Conservation (phyloP, 2,797 vertebrate species). For the Discoglossus pictus region DNA sequence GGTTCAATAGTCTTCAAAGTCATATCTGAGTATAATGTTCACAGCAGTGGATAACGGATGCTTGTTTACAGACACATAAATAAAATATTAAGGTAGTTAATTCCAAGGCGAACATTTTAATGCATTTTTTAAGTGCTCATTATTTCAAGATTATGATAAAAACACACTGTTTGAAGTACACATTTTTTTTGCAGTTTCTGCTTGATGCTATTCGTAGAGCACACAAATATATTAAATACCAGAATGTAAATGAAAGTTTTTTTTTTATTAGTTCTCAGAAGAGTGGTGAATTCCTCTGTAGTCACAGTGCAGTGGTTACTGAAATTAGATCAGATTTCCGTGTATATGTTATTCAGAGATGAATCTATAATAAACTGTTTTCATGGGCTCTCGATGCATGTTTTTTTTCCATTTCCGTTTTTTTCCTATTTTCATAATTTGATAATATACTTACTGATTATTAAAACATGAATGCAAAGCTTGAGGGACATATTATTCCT, state of each 20-base stretch:
- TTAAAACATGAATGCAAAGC: constrained; percentile 37
- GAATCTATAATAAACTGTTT: constrained; percentile 41
- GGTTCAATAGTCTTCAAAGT: too few relatives aligned
- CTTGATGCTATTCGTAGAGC: constrained; percentile 9
- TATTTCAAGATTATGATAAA: constrained; percentile 32
- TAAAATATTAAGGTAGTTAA: background rate
- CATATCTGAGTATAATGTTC: too few relatives aligned
- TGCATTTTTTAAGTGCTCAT: constrained; percentile 30
- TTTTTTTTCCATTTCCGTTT: background rate
- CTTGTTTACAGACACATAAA: constrained; percentile 17
- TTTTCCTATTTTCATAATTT: background rate
- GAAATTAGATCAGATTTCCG: constrained; percentile 39
- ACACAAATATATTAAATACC: constrained; percentile 25
- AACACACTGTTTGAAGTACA: constrained; percentile 16
- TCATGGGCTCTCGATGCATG: constrained; percentile 9
- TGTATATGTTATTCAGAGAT: constrained; percentile 28
- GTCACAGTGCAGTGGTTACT: constrained; percentile 42
- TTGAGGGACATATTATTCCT: background rate
- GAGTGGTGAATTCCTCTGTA: background rate
- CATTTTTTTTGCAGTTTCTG: constrained; percentile 8
- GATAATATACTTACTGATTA: constrained; percentile 39
- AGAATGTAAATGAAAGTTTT: constrained; percentile 22
- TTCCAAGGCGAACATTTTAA: constrained; percentile 26
- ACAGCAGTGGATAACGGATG: constrained; percentile 3
- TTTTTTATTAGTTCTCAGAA: constrained; percentile 30